A percentile compares a stretch with the other conserved stretches of the same genome.
phyloP scores from a whole-genome alignment of 2,113 vertebrate genomes.

The Aepyceros melampus region DNA sequence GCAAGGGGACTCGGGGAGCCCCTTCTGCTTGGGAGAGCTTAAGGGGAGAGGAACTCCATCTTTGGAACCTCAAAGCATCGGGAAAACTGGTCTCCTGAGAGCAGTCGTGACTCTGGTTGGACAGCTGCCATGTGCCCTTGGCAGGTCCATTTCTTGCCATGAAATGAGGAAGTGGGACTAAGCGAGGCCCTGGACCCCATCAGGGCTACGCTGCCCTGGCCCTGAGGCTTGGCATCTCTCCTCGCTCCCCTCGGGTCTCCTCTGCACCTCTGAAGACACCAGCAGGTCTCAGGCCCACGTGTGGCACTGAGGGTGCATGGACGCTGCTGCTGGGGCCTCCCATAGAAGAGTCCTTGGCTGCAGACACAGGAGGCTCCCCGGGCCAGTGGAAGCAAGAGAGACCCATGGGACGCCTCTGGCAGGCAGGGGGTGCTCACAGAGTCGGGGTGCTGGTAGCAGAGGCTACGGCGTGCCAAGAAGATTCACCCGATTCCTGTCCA shows the following conservation, averaged over 20 bases:
- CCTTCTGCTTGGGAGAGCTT: not conserved
- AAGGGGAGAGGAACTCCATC: not conserved
- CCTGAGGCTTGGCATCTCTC: not conserved
- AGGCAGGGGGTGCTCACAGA: fast-evolving
- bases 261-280: not conserved
- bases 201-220: fast-evolving
- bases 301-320: not conserved
- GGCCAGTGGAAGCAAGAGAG: fast-evolving
- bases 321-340: not conserved
- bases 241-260: not conserved
- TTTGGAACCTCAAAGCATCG: too few species aligned
- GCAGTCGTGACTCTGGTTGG: fast-evolving
- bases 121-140: not conserved
- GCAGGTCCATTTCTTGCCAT: not conserved
- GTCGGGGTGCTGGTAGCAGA: fast-evolving
- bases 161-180: not conserved
- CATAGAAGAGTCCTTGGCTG: too few species aligned
- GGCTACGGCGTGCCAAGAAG: not conserved
- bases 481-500: not conserved
- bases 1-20: not conserved
- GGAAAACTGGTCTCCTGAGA: fast-evolving
- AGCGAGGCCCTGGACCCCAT: not conserved
- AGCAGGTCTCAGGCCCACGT: not conserved
- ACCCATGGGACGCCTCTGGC: fast-evolving
- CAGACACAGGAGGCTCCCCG: fast-evolving